phyloP scores from a whole-genome alignment of 1,140 invertebrate species.

The Campoletis sonorensis region DNA sequence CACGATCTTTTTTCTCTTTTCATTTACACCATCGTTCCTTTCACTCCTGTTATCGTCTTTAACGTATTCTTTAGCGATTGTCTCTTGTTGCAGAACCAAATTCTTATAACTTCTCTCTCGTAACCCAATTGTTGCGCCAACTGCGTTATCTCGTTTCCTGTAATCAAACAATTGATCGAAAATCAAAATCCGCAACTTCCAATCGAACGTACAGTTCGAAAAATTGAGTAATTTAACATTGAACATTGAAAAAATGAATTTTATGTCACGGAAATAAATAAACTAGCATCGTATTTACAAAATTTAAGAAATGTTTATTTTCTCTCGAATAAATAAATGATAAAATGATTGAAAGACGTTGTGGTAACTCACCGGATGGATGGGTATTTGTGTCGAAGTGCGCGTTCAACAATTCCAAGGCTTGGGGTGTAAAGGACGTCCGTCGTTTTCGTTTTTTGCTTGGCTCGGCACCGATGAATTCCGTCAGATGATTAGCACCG shows the following conservation, averaged over 20 bases:
- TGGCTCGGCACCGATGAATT: conserved; percentile 96
- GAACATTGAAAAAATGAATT: not conserved
- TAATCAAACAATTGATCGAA: conserved; percentile 59
- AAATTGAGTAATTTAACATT: no score
- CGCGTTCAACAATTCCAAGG: conserved; percentile 94
- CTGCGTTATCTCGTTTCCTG: conserved; percentile 97
- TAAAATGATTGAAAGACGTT: no score
- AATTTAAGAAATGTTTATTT: no score
- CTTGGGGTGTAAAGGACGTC: conserved; percentile 97
- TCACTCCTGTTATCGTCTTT: conserved; percentile 85
- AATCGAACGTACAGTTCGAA: not conserved
- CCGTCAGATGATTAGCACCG: conserved; percentile 93
- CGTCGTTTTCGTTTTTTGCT: conserved; percentile 97
- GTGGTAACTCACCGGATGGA: conserved; percentile 89
- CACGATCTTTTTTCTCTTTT: conserved; percentile 54
- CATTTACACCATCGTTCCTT: conserved; percentile 81
- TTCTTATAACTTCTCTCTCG: conserved; percentile 97
- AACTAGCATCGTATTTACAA: no score
- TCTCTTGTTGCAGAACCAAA: conserved; percentile 99
- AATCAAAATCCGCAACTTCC: not conserved
- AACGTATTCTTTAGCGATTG: conserved; percentile 95
- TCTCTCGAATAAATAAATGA: no score
- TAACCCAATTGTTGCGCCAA: conserved; percentile 96
- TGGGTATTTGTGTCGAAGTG: conserved; percentile 98
- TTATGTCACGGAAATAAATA: no score